Evolutionary conservation across 2,113 vertebrate species (phyloP).

Genomic region (Neomonachus schauinslandi): DNA sequence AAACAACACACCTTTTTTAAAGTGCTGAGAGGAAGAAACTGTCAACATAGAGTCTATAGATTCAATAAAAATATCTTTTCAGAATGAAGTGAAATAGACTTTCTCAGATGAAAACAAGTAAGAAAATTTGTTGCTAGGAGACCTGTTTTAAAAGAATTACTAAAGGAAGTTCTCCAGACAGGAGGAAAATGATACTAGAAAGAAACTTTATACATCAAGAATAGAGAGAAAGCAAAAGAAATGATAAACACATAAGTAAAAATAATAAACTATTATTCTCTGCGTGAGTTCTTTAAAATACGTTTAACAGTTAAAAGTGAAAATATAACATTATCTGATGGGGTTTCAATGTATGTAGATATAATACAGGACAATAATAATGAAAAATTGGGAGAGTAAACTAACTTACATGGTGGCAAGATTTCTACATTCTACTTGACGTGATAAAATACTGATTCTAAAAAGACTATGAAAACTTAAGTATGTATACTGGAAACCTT

Average conservation of each 20-base stretch:
- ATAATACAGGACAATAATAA: background rate
- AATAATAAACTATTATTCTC: background rate
- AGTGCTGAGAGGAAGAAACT: background rate
- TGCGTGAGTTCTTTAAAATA: background rate
- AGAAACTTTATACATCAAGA: constrained; percentile 1
- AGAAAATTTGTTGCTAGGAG: background rate
- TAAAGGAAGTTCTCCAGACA: constrained; percentile 13
- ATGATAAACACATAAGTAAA: background rate
- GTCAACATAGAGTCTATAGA: background rate
- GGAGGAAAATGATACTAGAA: constrained; percentile 23
- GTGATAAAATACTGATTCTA: background rate
- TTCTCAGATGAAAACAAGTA: constrained; percentile 29
- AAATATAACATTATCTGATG: background rate
- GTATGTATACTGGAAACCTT: background rate
- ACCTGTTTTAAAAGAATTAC: background rate
- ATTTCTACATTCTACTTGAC: background rate
- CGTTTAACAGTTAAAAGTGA: constrained; percentile 39
- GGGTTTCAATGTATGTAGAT: background rate
- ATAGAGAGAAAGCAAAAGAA: background rate
- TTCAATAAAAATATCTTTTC: background rate
- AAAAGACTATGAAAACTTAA: background rate
- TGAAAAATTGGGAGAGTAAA: background rate
- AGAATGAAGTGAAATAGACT: constrained; percentile 32
- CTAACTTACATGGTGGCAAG: background rate
- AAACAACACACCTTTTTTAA: background rate